A percentile compares a stretch with the other conserved stretches of the same genome.
Conservation (phyloP, 2,113 vertebrate species). For the Coturnix japonica region DNA sequence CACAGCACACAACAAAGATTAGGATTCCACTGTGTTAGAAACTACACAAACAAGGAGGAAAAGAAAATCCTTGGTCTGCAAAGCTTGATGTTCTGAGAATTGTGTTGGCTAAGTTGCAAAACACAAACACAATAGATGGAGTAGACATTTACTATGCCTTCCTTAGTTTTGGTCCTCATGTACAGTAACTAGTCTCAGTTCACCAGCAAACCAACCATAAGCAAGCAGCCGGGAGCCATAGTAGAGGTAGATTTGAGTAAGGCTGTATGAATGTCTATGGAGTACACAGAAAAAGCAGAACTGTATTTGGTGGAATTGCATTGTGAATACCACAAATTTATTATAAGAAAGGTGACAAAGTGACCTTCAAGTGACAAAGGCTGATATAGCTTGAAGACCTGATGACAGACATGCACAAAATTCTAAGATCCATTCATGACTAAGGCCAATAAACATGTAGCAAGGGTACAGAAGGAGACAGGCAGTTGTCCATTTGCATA, state of each 20-base stretch:
- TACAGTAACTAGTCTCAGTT: not conserved
- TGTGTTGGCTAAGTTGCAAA: not conserved
- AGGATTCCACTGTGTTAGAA: not conserved
- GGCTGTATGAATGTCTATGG: not conserved
- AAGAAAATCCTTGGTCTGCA: not conserved
- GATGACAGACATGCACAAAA: not conserved
- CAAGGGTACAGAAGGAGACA: not conserved
- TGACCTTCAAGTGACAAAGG: not conserved
- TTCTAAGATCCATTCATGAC: not conserved
- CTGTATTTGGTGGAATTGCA: not conserved
- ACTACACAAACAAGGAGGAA: not conserved
- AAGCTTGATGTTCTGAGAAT: not conserved
- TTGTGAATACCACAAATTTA: not conserved
- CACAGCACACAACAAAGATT: not conserved
- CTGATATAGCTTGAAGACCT: not conserved
- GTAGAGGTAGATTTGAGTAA: not conserved
- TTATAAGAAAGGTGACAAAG: not conserved
- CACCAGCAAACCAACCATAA: not conserved
- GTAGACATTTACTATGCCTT: not conserved
- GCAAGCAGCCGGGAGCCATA: not conserved
- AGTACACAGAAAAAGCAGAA: not conserved
- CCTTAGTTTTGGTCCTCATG: not conserved
- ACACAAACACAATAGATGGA: not conserved
- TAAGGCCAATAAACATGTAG: accelerated
- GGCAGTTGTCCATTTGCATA: not conserved